Conservation (phyloP, 2,797 vertebrate genomes). For the Silurus lanzhouensis region DNA sequence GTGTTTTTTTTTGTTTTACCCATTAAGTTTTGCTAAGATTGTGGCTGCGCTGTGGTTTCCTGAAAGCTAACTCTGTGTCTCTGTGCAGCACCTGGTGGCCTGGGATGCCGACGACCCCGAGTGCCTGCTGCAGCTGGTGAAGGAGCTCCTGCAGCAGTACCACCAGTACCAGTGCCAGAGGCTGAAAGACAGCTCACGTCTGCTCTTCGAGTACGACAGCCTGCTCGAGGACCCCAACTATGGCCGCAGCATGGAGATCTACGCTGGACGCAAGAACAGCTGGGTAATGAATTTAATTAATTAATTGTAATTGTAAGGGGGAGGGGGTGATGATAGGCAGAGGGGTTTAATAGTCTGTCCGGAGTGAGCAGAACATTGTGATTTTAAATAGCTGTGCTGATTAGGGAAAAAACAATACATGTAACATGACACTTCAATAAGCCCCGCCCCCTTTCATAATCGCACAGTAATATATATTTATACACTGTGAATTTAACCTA, state of each 20-base stretch:
- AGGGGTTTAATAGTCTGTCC: not conserved
- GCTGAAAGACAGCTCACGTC: constrained; percentile 91
- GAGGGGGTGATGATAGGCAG: not conserved
- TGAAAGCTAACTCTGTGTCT: not conserved
- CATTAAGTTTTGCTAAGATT: not conserved
- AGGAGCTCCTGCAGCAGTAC: constrained; percentile 97
- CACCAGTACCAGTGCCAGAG: constrained; percentile 94
- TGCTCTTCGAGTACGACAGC: constrained; percentile 97
- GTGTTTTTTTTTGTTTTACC: too few relatives aligned
- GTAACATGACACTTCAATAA: not conserved
- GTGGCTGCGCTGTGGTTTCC: not conserved
- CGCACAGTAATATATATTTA: not conserved
- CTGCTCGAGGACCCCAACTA: constrained; percentile 92
- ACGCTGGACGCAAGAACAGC: constrained; percentile 94
- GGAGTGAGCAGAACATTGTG: not conserved
- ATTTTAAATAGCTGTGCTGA: not conserved
- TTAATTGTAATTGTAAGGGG: not conserved
- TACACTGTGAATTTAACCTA: not conserved
- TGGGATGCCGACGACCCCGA: constrained; percentile 92
- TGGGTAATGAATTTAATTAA: constrained; percentile 76
- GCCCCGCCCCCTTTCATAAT: not conserved
- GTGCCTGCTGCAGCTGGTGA: constrained; percentile 91
- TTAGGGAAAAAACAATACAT: too few relatives aligned
- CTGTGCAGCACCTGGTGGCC: constrained; percentile 84
- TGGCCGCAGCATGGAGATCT: constrained; percentile 93